phyloP scores from a whole-genome alignment of 30 jellyfish, hydroid and myxozoan species.

The Aurelia sp. region DNA sequence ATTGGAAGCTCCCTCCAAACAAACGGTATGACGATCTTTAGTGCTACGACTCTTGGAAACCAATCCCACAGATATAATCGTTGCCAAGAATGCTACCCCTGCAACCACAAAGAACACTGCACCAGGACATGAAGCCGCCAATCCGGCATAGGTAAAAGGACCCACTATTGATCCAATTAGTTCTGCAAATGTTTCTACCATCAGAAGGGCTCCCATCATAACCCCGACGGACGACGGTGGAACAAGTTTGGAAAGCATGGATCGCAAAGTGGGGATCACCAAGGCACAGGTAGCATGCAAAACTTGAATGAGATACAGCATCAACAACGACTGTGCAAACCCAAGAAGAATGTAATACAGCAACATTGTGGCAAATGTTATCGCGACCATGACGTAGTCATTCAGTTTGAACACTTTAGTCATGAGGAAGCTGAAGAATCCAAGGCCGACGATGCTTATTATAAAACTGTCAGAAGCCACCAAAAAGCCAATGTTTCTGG shows the following conservation, averaged over 20 bases:
- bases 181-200: neutral
- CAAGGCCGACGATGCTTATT: conserved; percentile 6
- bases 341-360: conserved; percentile 9
- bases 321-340: neutral
- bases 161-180: conserved; percentile 11
- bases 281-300: neutral
- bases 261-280: neutral
- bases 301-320: conserved; percentile 7
- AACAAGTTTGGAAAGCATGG: conserved; percentile 20
- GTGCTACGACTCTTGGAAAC: too few relatives aligned
- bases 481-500: neutral
- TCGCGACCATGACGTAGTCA: neutral
- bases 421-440: neutral
- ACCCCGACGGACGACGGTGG: conserved; percentile 11
- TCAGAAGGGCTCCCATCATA: neutral
- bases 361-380: neutral
- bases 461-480: conserved; percentile 1
- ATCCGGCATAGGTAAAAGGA: conserved; percentile 6
- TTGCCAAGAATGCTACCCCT: neutral
- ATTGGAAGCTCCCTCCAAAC: too few relatives aligned
- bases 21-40: too few relatives aligned
- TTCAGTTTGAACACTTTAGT: neutral
- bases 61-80: too few relatives aligned
- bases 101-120: neutral
- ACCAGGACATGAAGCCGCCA: neutral